Percentiles rank a stretch among this genome's conserved stretches.
Conservation (phyloP, 2,797 vertebrate species). For the Pempheris klunzingeri region DNA sequence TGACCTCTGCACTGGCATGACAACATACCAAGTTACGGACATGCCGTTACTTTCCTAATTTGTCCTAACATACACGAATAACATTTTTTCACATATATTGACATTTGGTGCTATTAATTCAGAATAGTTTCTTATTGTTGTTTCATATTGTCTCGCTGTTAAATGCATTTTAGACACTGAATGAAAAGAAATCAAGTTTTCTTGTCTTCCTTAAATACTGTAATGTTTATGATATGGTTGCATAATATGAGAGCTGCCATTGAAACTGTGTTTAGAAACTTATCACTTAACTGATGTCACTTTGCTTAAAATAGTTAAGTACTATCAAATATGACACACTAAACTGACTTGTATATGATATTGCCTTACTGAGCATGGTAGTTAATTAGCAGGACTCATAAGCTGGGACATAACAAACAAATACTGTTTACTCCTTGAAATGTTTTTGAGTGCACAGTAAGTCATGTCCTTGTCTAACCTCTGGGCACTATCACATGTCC, state of each 20-base stretch:
- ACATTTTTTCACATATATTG: background rate
- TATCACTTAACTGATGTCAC: background rate
- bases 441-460: slow-evolving; percentile 7
- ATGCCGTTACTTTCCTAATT: background rate
- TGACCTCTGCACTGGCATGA: background rate
- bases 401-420: slow-evolving; percentile 14
- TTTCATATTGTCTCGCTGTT: background rate
- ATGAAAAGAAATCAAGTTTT: background rate
- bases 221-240: slow-evolving; percentile 3
- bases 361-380: background rate
- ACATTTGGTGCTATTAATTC: background rate
- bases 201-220: background rate
- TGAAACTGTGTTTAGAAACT: slow-evolving; percentile 1
- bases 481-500: slow-evolving; percentile 39
- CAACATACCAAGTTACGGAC: background rate
- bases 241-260: background rate
- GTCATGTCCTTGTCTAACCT: slow-evolving; percentile 23
- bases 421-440: background rate
- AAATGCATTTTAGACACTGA: background rate
- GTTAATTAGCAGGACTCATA: background rate
- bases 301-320: background rate
- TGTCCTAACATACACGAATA: background rate
- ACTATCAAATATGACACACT: background rate
- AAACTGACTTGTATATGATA: background rate
- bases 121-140: background rate